These are phyloP conservation scores for Limnephilus marmoratus DNA, from an alignment of 2,888 invertebrate species.

Conservation along the genomic window DNA sequence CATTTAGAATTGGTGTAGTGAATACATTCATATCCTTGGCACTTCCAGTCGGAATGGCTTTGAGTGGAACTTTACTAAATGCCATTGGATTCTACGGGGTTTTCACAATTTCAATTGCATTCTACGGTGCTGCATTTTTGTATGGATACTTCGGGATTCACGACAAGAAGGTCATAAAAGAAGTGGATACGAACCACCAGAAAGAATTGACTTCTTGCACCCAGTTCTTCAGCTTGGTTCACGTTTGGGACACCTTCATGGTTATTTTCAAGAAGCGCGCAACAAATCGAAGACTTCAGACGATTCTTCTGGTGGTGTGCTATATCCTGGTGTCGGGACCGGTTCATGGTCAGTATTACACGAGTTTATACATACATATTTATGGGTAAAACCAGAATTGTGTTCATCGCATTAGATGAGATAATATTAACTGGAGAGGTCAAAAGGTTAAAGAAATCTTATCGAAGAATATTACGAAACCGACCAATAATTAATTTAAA, in stretches of 20 bases:
- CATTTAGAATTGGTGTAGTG: conserved; percentile 80
- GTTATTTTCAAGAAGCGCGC: conserved; percentile 72
- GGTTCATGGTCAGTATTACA: conserved; percentile 72
- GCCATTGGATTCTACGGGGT: conserved; percentile 74
- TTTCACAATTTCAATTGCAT: conserved; percentile 70
- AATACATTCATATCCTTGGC: conserved; percentile 76
- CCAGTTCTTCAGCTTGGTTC: conserved; percentile 59
- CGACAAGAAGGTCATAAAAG: conserved; percentile 57
- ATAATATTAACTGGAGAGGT: neutral
- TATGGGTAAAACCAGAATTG: neutral
- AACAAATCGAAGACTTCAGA: conserved; percentile 71
- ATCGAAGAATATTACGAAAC: neutral
- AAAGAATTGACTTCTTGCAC: conserved; percentile 23
- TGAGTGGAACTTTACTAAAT: conserved; percentile 76
- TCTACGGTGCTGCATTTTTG: conserved; percentile 72
- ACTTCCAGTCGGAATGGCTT: conserved; percentile 74
- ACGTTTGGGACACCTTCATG: conserved; percentile 71
- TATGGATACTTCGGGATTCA: conserved; percentile 70
- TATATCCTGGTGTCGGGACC: conserved; percentile 76
- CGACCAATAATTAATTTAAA: neutral
- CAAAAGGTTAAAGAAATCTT: neutral
- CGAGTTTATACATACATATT: neutral
- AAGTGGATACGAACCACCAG: neutral
- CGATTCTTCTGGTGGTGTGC: conserved; percentile 71
- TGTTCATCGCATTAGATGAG: neutral